A percentile compares a stretch with the other conserved stretches of the same genome.
Conservation (phyloP, 30 jellyfish, hydroid and myxozoan genomes). For the Aurelia aurita complex sp. Pacific region DNA sequence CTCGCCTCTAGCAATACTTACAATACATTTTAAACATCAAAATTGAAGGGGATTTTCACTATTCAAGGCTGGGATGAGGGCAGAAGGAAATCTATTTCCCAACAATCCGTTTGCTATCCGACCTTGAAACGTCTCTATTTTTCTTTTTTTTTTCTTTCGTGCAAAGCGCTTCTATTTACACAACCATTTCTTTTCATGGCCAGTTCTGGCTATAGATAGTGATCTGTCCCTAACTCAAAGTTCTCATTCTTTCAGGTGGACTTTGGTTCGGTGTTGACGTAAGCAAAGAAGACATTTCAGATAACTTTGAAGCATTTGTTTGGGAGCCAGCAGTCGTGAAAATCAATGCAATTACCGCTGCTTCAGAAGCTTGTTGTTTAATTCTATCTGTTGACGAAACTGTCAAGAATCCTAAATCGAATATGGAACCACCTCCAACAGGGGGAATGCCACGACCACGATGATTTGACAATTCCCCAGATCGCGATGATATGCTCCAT, state of each 20-base stretch:
- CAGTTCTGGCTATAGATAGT: too few relatives aligned
- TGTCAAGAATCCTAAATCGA: constrained; percentile 96
- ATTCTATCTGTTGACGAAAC: constrained; percentile 96
- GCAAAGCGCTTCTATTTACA: too few relatives aligned
- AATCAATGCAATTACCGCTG: constrained; percentile 96
- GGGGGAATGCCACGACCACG: constrained; percentile 65
- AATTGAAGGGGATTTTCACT: too few relatives aligned
- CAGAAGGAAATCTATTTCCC: too few relatives aligned
- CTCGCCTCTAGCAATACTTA: too few relatives aligned
- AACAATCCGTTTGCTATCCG: too few relatives aligned
- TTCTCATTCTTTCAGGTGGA: constrained; percentile 67
- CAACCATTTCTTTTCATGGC: too few relatives aligned
- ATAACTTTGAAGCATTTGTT: constrained; percentile 92
- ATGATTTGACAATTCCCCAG: not conserved
- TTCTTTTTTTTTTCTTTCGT: too few relatives aligned
- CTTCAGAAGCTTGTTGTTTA: constrained; percentile 97
- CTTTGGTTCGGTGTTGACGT: constrained; percentile 98
- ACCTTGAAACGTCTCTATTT: too few relatives aligned
- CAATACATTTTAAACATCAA: too few relatives aligned
- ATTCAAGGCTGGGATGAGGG: too few relatives aligned
- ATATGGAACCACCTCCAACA: constrained; percentile 75
- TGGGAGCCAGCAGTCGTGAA: constrained; percentile 99
- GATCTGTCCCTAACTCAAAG: not conserved
- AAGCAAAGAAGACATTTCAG: constrained; percentile 88
- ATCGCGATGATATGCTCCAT: too few relatives aligned